Conservation (phyloP, 2,797 vertebrate species). For the Mallotus villosus region DNA sequence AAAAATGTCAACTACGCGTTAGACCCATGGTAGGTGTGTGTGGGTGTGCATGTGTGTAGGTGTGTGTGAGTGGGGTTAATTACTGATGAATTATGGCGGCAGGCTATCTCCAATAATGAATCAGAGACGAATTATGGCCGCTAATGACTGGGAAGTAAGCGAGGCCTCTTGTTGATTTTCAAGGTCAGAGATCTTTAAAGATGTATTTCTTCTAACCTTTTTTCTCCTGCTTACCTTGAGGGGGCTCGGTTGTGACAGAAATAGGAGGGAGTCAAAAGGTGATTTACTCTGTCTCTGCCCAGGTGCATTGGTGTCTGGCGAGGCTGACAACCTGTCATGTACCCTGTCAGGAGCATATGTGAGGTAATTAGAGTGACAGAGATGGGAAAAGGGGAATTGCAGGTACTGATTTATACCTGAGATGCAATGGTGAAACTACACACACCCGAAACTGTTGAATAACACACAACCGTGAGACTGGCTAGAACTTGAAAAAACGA, state of each 20-base stretch:
- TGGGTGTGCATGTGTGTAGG: too few relatives aligned
- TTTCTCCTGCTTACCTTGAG: slow-evolving; percentile 2
- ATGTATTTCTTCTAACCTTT: slow-evolving; percentile 16
- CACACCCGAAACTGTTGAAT: neutral
- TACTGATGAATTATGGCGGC: slow-evolving; percentile 26
- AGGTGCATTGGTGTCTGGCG: slow-evolving; percentile 37
- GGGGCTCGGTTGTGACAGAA: slow-evolving; percentile 27
- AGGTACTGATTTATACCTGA: slow-evolving; percentile 13
- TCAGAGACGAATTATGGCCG: slow-evolving; percentile 15
- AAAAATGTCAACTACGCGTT: slow-evolving; percentile 23
- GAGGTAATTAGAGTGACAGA: slow-evolving; percentile 46
- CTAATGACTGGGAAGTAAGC: slow-evolving; percentile 28
- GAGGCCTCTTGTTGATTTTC: slow-evolving; percentile 16
- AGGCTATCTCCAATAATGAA: slow-evolving; percentile 25
- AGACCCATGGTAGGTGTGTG: slow-evolving; percentile 13
- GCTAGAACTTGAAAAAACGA: neutral
- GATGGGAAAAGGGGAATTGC: slow-evolving; percentile 8
- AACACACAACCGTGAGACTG: neutral
- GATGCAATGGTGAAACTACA: slow-evolving; percentile 1
- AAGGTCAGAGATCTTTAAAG: slow-evolving; percentile 34
- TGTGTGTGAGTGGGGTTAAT: slow-evolving; percentile 27
- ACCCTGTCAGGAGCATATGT: slow-evolving; percentile 38
- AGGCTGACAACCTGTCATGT: slow-evolving; percentile 44
- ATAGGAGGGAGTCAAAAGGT: slow-evolving; percentile 41
- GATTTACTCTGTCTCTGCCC: slow-evolving; percentile 35